Conservation (phyloP, 64 coral and sea anemone genomes). For the Acropora tenuis region DNA sequence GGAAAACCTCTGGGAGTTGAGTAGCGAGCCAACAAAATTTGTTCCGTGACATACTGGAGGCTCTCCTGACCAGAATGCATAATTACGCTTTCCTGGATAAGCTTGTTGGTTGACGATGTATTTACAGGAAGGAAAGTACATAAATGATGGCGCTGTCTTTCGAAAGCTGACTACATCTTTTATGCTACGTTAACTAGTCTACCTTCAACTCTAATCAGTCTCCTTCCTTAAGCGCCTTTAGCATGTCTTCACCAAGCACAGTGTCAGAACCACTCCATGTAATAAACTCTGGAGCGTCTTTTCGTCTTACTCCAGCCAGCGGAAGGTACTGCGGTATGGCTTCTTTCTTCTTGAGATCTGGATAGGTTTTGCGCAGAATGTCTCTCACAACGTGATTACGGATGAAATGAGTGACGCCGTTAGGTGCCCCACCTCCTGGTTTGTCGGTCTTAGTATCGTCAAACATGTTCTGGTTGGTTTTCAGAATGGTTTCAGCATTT, state of each 20-base stretch:
- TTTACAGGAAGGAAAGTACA: background rate
- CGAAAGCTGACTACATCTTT: background rate
- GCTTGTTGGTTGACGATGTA: background rate
- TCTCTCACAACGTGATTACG: constrained; percentile 28
- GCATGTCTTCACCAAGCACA: constrained; percentile 33
- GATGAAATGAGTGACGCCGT: background rate
- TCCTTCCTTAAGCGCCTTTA: background rate
- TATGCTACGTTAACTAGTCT: background rate
- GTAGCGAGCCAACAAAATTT: too few relatives aligned
- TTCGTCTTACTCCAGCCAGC: constrained; percentile 24
- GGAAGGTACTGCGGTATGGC: constrained; percentile 31
- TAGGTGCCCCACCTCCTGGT: background rate
- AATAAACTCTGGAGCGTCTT: constrained; percentile 8
- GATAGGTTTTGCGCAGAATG: background rate
- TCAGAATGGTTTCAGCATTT: constrained; percentile 5
- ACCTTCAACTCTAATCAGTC: background rate
- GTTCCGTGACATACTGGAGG: too few relatives aligned
- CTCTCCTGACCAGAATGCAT: too few relatives aligned
- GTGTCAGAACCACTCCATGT: constrained; percentile 27
- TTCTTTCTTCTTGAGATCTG: background rate
- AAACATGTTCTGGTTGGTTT: constrained; percentile 27
- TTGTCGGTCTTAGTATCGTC: background rate
- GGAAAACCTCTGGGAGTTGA: too few relatives aligned
- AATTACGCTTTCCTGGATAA: too few relatives aligned
- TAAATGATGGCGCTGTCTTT: too few relatives aligned